Conservation (phyloP, 2,113 vertebrate genomes). For the Rhabdornis inornatus region DNA sequence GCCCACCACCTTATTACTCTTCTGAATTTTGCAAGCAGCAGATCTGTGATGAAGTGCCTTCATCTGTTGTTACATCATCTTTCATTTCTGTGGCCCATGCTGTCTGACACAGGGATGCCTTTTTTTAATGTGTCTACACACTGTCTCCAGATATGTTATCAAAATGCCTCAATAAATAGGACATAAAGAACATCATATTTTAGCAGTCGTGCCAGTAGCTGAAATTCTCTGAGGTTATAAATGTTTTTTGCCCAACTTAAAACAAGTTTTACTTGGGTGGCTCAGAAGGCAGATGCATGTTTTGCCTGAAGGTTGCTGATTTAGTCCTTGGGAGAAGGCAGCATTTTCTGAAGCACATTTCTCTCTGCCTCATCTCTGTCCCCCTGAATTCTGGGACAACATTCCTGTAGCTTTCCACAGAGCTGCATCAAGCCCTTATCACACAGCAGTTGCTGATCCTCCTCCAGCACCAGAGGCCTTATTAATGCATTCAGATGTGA, state of each 20-base stretch:
- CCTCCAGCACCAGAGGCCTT: neutral
- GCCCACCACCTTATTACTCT: constrained; percentile 38
- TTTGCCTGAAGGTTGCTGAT: neutral
- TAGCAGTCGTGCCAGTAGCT: neutral
- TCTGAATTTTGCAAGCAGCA: neutral
- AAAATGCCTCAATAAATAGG: neutral
- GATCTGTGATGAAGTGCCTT: constrained; percentile 30
- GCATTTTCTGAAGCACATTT: neutral
- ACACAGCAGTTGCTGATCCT: neutral
- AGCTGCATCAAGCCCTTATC: neutral
- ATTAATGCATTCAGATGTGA: neutral
- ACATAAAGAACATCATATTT: neutral
- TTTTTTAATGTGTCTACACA: neutral
- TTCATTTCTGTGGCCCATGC: neutral
- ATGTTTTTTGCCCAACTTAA: neutral
- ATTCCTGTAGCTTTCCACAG: neutral
- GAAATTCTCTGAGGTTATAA: neutral
- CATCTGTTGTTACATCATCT: constrained; percentile 2
- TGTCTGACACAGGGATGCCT: constrained; percentile 23
- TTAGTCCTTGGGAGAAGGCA: neutral
- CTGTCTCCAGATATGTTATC: neutral
- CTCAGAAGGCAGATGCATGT: neutral
- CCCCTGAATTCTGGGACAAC: neutral
- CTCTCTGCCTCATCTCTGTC: neutral
- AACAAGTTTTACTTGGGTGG: neutral